Percentiles rank a stretch among this genome's conserved stretches.
Evolutionary conservation across 2,888 invertebrate species (phyloP).

Genomic region (Eilema caniola): DNA sequence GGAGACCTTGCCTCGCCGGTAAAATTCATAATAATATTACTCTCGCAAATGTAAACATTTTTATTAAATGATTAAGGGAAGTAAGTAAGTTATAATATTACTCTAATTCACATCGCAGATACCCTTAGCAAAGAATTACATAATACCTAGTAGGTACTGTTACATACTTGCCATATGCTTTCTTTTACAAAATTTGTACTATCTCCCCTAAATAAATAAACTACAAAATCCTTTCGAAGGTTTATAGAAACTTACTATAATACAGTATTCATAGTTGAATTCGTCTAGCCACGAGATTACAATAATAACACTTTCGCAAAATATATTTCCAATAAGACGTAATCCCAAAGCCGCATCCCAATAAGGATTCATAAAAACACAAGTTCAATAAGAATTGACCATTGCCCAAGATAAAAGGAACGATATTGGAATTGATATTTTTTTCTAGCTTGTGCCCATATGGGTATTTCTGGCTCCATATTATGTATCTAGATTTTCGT

Average conservation of each 20-base stretch:
- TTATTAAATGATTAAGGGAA: no score
- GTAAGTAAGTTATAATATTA: no score
- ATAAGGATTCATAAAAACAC: slow-evolving; percentile 42
- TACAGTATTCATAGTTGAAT: neutral
- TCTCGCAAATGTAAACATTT: no score
- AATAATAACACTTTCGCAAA: slow-evolving; percentile 3
- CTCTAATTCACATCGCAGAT: no score
- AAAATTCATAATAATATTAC: no score
- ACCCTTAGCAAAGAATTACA: no score
- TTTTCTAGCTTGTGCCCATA: neutral
- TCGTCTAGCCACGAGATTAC: neutral
- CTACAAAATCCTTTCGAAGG: neutral
- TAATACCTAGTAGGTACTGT: no score
- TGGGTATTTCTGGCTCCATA: neutral
- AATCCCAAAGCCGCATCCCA: slow-evolving; percentile 25
- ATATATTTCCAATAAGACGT: slow-evolving; percentile 19
- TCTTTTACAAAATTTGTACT: no score
- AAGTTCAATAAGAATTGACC: slow-evolving; percentile 39
- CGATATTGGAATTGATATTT: neutral
- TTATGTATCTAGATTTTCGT: neutral
- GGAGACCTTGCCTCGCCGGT: no score
- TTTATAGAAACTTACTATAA: neutral
- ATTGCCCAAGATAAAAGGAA: slow-evolving; percentile 29
- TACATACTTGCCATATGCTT: no score
- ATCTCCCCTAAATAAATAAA: no score